These are phyloP conservation scores for Chrysocyon brachyurus DNA, from an alignment of 2,797 vertebrate species.

Conservation along the genomic window DNA sequence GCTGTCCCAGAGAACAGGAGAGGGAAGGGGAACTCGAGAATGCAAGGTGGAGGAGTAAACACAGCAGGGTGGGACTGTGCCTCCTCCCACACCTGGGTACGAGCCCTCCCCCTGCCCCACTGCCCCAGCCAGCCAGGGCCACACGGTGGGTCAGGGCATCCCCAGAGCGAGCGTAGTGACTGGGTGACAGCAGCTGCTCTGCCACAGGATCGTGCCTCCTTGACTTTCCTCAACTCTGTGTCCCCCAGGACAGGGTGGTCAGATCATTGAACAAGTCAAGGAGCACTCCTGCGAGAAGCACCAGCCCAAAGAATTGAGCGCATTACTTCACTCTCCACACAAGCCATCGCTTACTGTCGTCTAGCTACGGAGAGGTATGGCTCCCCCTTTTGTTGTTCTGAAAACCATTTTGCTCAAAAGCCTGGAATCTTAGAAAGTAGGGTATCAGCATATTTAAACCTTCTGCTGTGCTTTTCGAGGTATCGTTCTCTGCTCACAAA, in stretches of 20 bases:
- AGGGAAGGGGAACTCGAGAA: too few relatives aligned
- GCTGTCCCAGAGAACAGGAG: not conserved
- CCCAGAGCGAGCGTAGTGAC: conserved; percentile 79
- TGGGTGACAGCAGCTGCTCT: conserved; percentile 89
- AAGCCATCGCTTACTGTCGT: conserved; percentile 81
- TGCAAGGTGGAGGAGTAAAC: not conserved
- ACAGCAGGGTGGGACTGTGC: accelerated
- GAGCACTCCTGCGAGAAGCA: conserved; percentile 72
- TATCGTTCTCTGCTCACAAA: conserved; percentile 35
- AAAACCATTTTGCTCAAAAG: conserved; percentile 79
- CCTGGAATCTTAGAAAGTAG: conserved; percentile 72
- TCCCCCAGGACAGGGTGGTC: conserved; percentile 95
- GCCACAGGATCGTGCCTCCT: not conserved
- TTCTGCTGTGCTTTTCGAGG: conserved; percentile 57
- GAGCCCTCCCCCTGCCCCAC: too few relatives aligned
- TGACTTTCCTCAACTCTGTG: conserved; percentile 92
- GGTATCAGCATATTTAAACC: conserved; percentile 41
- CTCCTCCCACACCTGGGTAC: too few relatives aligned
- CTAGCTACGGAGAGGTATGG: conserved; percentile 58
- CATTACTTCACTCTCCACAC: conserved; percentile 73
- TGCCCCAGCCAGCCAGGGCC: accelerated
- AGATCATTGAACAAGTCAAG: conserved; percentile 89
- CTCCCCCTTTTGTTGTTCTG: conserved; percentile 74
- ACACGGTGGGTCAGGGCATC: accelerated
- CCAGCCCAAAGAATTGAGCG: conserved; percentile 52